Percentiles rank a stretch among this genome's conserved stretches.
These are phyloP conservation scores for Kradibia gibbosae DNA, from an alignment of 1,140 invertebrate species.

Conservation along the genomic window DNA sequence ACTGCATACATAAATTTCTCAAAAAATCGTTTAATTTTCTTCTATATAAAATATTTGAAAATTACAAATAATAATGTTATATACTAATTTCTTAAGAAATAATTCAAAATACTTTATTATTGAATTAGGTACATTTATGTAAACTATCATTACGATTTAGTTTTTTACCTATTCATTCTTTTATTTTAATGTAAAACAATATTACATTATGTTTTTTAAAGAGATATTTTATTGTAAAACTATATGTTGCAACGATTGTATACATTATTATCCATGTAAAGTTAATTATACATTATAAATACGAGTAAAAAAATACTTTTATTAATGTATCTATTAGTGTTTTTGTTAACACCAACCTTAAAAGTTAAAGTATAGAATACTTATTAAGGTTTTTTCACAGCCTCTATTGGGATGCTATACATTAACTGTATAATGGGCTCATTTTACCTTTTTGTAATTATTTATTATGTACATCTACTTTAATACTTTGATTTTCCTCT, in stretches of 20 bases:
- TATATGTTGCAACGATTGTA: constrained; percentile 32
- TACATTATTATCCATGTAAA: constrained; percentile 38
- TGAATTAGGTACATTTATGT: neutral
- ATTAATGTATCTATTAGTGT: constrained; percentile 5
- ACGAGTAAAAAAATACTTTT: constrained; percentile 39
- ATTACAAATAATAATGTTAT: neutral
- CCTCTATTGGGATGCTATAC: constrained; percentile 29
- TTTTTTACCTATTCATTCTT: neutral
- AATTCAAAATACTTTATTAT: neutral
- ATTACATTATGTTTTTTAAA: constrained; percentile 27
- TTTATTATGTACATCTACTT: constrained; percentile 15
- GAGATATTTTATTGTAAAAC: constrained; percentile 46
- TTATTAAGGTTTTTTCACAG: constrained; percentile 32
- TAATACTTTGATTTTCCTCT: neutral
- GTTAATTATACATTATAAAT: constrained; percentile 44
- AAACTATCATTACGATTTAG: neutral
- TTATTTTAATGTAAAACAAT: neutral
- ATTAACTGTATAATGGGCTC: neutral
- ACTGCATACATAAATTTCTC: neutral
- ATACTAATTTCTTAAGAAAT: constrained; percentile 3
- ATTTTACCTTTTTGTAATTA: constrained; percentile 2
- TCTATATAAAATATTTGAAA: constrained; percentile 13
- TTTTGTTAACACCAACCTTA: neutral
- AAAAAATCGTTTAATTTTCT: neutral
- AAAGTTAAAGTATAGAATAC: neutral